A percentile compares a stretch with the other conserved stretches of the same genome.
Evolutionary conservation across 1,140 invertebrate genomes (phyloP).

Genomic region (Thrips palmi): DNA sequence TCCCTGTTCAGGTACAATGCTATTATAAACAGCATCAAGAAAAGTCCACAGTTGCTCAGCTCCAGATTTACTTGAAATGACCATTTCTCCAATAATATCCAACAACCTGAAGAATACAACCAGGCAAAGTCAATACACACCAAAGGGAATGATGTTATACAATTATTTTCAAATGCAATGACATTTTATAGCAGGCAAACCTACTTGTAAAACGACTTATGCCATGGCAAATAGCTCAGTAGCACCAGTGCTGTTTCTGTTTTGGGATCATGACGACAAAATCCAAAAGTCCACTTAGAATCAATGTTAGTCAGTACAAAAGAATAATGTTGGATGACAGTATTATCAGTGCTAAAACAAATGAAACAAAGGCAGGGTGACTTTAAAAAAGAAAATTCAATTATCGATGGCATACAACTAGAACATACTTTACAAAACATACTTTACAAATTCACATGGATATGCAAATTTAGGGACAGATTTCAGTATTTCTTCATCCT

Average conservation of each 20-base stretch:
- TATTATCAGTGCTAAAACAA: conserved; percentile 33
- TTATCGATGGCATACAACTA: neutral
- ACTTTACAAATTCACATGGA: conserved; percentile 66
- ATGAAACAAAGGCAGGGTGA: conserved; percentile 11
- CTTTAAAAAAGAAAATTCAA: conserved; percentile 4
- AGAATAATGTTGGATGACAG: conserved; percentile 69
- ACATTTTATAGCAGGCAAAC: conserved; percentile 17
- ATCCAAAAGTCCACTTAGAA: conserved; percentile 91
- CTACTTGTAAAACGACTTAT: conserved; percentile 84
- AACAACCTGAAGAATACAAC: conserved; percentile 25
- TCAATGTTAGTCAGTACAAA: conserved; percentile 86
- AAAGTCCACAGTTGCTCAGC: conserved; percentile 36
- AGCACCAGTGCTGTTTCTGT: conserved; percentile 57
- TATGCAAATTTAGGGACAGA: conserved; percentile 70
- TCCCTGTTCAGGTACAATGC: conserved; percentile 37
- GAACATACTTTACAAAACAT: conserved; percentile 21
- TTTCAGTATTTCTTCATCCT: conserved; percentile 56
- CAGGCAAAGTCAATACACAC: neutral
- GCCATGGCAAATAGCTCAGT: conserved; percentile 81
- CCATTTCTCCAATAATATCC: conserved; percentile 38
- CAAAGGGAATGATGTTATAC: neutral
- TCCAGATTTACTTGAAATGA: conserved; percentile 25
- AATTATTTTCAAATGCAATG: conserved; percentile 2
- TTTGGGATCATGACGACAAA: conserved; percentile 78
- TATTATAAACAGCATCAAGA: conserved; percentile 42